phyloP scores from a whole-genome alignment of 2,888 invertebrate genomes.

The Troides oblongomaculatus region DNA sequence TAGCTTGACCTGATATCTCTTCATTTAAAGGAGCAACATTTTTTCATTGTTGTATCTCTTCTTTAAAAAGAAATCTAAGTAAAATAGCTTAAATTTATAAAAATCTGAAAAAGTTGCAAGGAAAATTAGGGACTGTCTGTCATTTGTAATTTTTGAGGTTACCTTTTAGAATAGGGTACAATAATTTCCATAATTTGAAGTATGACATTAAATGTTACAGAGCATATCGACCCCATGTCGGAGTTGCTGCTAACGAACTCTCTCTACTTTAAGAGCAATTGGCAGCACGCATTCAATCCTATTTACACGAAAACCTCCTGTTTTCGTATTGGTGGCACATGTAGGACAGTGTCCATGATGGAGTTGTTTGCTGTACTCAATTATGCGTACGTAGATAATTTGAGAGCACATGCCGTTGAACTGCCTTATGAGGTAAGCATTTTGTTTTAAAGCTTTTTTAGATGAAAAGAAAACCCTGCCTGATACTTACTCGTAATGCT shows the following conservation, averaged over 20 bases:
- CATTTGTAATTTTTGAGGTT: no score
- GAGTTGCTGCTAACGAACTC: conserved; percentile 81
- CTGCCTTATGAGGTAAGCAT: conserved; percentile 82
- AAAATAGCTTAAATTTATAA: not conserved
- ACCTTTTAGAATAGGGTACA: no score
- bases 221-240: conserved; percentile 64
- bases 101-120: no score
- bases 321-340: conserved; percentile 72
- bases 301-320: conserved; percentile 71
- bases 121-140: no score
- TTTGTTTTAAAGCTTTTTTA: not conserved
- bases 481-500: not conserved
- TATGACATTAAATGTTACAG: conserved; percentile 54
- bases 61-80: no score
- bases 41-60: not conserved
- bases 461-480: not conserved
- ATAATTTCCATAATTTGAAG: not conserved
- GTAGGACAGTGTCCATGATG: conserved; percentile 81
- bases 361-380: conserved; percentile 76
- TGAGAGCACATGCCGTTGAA: conserved; percentile 82
- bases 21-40: not conserved
- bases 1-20: no score
- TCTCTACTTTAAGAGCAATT: conserved; percentile 83
- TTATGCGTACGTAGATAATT: conserved; percentile 76
- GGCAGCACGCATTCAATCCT: conserved; percentile 80